Percentiles rank a stretch among this genome's conserved stretches.
These are phyloP conservation scores for Parnassius orleans DNA, from an alignment of 2,888 invertebrate species.

Conservation along the genomic window DNA sequence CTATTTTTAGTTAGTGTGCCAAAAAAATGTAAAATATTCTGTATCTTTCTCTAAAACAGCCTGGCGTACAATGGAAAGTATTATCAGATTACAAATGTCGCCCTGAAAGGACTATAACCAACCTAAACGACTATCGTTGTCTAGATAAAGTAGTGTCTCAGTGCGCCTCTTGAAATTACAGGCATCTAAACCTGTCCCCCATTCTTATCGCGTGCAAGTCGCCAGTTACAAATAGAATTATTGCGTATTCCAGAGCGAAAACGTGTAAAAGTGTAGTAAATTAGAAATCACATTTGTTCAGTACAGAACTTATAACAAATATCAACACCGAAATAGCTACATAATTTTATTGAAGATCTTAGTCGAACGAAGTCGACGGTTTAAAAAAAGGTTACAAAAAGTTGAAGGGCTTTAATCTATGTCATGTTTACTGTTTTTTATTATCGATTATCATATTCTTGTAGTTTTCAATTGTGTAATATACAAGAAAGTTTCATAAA, in stretches of 20 bases:
- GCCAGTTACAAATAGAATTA: slow-evolving; percentile 10
- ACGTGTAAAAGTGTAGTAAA: background rate
- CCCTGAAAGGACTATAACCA: background rate
- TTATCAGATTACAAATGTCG: slow-evolving; percentile 9
- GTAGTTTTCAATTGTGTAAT: too few species aligned
- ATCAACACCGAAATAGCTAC: too few species aligned
- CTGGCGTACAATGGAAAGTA: slow-evolving; percentile 2
- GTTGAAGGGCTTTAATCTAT: too few species aligned
- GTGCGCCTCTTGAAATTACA: slow-evolving; percentile 11
- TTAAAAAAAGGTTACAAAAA: too few species aligned
- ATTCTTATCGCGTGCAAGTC: slow-evolving; percentile 21
- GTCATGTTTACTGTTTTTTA: too few species aligned
- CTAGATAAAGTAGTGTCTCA: background rate
- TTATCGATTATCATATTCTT: too few species aligned
- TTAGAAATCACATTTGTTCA: too few species aligned
- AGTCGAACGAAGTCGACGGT: too few species aligned
- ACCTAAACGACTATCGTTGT: background rate
- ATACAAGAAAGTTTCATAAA: too few species aligned
- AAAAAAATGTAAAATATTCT: background rate
- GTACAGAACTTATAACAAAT: too few species aligned
- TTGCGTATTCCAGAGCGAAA: slow-evolving; percentile 4
- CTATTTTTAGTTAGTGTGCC: too few species aligned
- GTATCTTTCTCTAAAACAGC: slow-evolving; percentile 1
- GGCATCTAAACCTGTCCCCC: slow-evolving; percentile 17
- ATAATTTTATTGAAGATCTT: too few species aligned